Evolutionary conservation across 2,797 vertebrate species (phyloP).

Genomic region (Lepilemur ruficaudatus): DNA sequence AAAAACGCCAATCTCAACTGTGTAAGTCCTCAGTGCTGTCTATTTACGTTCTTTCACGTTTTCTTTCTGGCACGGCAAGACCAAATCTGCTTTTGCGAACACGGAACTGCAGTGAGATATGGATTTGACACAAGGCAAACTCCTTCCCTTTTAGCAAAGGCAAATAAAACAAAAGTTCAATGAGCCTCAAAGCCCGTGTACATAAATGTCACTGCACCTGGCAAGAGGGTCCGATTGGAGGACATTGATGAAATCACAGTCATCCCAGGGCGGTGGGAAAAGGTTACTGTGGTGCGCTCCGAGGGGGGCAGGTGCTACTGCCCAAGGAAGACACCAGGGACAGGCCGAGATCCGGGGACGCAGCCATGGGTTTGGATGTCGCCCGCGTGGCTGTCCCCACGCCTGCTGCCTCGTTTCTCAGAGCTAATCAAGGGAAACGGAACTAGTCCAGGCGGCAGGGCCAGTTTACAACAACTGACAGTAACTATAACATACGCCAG

Average conservation of each 20-base stretch:
- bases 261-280: conserved; percentile 20
- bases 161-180: conserved; percentile 54
- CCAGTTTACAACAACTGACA: conserved; percentile 81
- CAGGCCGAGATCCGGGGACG: conserved; percentile 71
- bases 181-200: neutral
- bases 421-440: conserved; percentile 65
- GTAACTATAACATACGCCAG: conserved; percentile 81
- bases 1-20: fast-evolving
- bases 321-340: conserved; percentile 57
- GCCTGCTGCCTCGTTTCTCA: neutral
- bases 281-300: neutral
- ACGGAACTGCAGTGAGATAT: neutral
- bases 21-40: neutral
- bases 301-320: conserved; percentile 28
- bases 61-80: neutral
- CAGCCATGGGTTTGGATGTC: conserved; percentile 50
- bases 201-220: conserved; percentile 31
- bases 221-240: conserved; percentile 48
- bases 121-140: neutral
- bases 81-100: neutral
- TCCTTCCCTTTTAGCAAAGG: neutral
- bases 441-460: conserved; percentile 42
- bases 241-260: neutral
- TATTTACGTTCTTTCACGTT: neutral
- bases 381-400: neutral